Conservation (phyloP, 2,797 vertebrate genomes). For the Tadarida brasiliensis region DNA sequence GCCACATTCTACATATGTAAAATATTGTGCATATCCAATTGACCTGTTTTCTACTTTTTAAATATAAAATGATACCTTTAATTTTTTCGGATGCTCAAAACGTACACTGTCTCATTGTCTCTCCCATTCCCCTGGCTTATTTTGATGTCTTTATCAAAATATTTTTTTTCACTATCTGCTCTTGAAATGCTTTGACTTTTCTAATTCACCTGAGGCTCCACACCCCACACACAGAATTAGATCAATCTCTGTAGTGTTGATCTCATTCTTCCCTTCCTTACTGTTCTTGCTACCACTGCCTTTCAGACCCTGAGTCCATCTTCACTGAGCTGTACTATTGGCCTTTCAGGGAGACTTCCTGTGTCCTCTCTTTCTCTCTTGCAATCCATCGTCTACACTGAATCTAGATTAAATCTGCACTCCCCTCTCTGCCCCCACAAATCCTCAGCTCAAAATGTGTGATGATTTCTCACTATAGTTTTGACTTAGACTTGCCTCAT, state of each 20-base stretch:
- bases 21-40: not conserved
- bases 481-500: not conserved
- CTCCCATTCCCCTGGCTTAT: not conserved
- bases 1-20: not conserved
- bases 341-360: not conserved
- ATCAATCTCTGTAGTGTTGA: not conserved
- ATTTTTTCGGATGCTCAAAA: not conserved
- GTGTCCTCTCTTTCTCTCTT: not conserved
- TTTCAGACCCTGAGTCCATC: not conserved
- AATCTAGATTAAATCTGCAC: not conserved
- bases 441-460: not conserved
- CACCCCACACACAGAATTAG: not conserved
- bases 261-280: not conserved
- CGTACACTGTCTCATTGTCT: not conserved
- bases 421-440: accelerated
- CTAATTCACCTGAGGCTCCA: not conserved
- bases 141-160: not conserved
- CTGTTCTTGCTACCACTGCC: not conserved
- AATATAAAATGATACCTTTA: not conserved
- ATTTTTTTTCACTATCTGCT: not conserved
- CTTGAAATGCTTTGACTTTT: not conserved
- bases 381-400: not conserved
- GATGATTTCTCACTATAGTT: not conserved
- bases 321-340: not conserved
- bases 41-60: not conserved